Evolutionary conservation across 2,888 invertebrate species (phyloP).

Genomic region (Drosophila setosimentum): DNA sequence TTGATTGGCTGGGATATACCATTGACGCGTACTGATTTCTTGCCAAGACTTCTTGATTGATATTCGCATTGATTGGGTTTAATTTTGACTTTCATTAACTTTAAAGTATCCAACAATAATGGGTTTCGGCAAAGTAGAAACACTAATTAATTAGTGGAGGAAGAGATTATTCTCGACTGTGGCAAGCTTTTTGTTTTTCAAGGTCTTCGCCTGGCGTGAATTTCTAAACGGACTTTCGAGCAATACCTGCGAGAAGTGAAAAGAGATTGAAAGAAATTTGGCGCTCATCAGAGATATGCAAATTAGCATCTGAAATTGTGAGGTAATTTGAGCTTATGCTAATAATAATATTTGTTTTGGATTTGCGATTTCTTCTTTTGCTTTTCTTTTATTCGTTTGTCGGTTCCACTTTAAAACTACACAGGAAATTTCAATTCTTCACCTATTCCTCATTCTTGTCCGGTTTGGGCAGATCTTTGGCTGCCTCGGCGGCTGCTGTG

Average conservation of each 20-base stretch:
- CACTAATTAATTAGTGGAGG: neutral
- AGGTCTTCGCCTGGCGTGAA: constrained; percentile 51
- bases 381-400: constrained; percentile 15
- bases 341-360: neutral
- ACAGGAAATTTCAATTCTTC: constrained; percentile 10
- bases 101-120: neutral
- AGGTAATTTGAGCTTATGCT: constrained; percentile 1
- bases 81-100: neutral
- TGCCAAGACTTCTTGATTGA: neutral
- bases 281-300: constrained; percentile 10
- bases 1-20: neutral
- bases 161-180: constrained; percentile 15
- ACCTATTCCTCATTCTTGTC: constrained; percentile 5
- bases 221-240: constrained; percentile 19
- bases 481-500: constrained; percentile 79
- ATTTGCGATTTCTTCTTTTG: neutral
- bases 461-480: constrained; percentile 77
- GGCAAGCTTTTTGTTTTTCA: constrained; percentile 40
- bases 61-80: neutral
- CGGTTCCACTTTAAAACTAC: constrained; percentile 23
- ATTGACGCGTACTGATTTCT: neutral
- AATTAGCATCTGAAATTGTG: constrained; percentile 6
- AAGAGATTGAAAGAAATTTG: neutral
- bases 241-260: neutral
- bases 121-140: constrained; percentile 7